Conservation (phyloP, 1,140 invertebrate species). For the Yoshiicerus persimilis region DNA sequence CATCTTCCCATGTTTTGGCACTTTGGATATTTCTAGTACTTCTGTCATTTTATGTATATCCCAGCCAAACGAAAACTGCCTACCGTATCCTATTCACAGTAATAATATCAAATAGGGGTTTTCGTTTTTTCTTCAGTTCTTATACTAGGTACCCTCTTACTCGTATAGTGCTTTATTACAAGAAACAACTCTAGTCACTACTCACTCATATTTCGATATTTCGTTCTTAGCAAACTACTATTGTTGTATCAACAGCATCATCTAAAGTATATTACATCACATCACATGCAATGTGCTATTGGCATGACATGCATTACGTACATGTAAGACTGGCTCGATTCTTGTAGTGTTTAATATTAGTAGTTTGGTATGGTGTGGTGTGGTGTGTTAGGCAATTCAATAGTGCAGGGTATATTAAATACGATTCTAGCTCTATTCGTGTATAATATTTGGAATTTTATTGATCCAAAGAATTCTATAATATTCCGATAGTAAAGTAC, state of each 20-base stretch:
- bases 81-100: too few relatives aligned
- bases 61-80: too few relatives aligned
- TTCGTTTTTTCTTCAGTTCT: neutral
- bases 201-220: neutral
- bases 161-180: too few relatives aligned
- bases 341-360: too few relatives aligned
- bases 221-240: neutral
- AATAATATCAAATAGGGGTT: neutral
- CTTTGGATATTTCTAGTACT: slow-evolving; percentile 6
- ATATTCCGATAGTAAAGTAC: neutral
- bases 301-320: neutral
- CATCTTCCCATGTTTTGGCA: slow-evolving; percentile 43
- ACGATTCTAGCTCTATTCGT: too few relatives aligned
- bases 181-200: too few relatives aligned
- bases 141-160: too few relatives aligned
- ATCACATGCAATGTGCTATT: neutral
- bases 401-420: too few relatives aligned
- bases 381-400: too few relatives aligned
- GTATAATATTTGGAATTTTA: too few relatives aligned
- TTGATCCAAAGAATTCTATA: neutral
- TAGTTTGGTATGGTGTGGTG: too few relatives aligned
- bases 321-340: too few relatives aligned
- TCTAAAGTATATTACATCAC: neutral
- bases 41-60: neutral
- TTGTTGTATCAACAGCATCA: neutral